Evolutionary conservation across 2,888 invertebrate species (phyloP).

Genomic region (Rotaria sp.): DNA sequence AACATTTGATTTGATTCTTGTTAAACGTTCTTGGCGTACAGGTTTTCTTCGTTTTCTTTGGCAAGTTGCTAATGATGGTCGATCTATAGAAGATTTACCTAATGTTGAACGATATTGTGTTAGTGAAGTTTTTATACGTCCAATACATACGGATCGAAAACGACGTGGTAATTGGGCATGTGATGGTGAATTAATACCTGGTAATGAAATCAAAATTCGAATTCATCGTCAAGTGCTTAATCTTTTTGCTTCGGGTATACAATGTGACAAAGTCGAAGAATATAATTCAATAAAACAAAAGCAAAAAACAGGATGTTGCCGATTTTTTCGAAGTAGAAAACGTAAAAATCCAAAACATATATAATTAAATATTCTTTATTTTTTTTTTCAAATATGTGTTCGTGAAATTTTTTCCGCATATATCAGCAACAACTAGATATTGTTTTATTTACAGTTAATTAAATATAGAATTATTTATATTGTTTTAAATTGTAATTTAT

Average conservation of each 20-base stretch:
- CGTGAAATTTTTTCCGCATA: no score
- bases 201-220: background rate
- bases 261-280: background rate
- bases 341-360: background rate
- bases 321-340: background rate
- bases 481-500: no score
- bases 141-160: background rate
- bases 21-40: background rate
- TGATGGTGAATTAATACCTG: background rate
- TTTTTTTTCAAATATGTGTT: no score
- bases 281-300: background rate
- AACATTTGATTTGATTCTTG: constrained; percentile 14
- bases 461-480: no score
- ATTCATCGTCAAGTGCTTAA: constrained; percentile 10
- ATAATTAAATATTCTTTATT: no score
- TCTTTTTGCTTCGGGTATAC: background rate
- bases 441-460: background rate
- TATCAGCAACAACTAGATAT: no score
- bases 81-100: background rate
- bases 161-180: background rate
- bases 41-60: constrained; percentile 19
- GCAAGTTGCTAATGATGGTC: constrained; percentile 20
- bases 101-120: background rate
- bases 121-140: background rate
- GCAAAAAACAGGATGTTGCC: background rate